These are phyloP conservation scores for Ctenopoma multispine DNA, from an alignment of 2,797 vertebrate genomes.

Conservation along the genomic window DNA sequence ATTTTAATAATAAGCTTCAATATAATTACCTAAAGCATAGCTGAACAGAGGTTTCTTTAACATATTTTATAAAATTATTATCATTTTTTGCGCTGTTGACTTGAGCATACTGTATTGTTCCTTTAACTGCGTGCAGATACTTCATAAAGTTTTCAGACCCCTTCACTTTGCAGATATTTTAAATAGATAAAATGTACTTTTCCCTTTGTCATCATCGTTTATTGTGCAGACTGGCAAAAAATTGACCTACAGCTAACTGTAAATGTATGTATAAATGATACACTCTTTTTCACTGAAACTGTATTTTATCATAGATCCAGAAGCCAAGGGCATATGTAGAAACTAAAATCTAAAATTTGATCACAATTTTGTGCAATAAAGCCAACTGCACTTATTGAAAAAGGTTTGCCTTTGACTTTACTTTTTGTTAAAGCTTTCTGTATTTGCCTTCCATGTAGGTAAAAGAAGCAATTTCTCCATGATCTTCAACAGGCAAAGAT, in stretches of 20 bases:
- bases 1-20: background rate
- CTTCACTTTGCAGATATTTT: background rate
- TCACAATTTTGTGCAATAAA: background rate
- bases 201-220: too few relatives aligned
- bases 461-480: slow-evolving; percentile 38
- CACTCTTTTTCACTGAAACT: background rate
- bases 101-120: background rate
- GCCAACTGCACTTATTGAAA: background rate
- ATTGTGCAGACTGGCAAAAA: too few relatives aligned
- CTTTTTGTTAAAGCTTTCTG: background rate
- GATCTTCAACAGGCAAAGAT: slow-evolving; percentile 6
- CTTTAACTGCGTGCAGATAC: background rate
- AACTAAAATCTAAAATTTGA: slow-evolving; percentile 3
- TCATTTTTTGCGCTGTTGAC: background rate
- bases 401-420: background rate
- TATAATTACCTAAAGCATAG: background rate
- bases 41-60: background rate
- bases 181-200: background rate
- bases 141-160: background rate
- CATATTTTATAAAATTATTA: background rate
- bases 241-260: too few relatives aligned
- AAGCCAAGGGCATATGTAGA: background rate
- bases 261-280: background rate
- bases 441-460: slow-evolving; percentile 10
- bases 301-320: background rate